Conservation (phyloP, 2,797 vertebrate genomes). For the Prunella strophiata region DNA sequence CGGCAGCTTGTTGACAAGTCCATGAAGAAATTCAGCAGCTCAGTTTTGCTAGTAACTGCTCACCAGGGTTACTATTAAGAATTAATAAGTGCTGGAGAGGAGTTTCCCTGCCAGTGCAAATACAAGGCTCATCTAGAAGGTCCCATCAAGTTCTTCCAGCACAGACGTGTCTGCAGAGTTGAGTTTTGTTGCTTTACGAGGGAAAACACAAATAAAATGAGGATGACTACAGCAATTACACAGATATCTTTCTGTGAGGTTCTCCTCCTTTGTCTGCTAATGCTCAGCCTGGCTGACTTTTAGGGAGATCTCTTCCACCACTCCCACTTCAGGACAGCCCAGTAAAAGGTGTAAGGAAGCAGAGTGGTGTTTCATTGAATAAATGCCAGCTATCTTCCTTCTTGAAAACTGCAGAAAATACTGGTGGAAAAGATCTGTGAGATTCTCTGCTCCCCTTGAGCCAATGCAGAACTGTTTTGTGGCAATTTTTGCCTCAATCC, state of each 20-base stretch:
- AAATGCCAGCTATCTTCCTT: background rate
- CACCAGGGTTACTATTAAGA: background rate
- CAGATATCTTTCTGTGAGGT: background rate
- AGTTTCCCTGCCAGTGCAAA: constrained; percentile 9
- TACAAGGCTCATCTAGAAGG: background rate
- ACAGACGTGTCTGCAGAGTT: background rate
- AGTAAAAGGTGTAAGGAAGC: background rate
- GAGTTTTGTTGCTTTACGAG: background rate
- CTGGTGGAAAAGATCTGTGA: background rate
- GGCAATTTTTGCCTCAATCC: background rate
- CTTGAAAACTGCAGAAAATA: background rate
- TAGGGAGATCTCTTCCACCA: background rate
- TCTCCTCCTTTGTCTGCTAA: background rate
- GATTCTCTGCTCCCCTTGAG: background rate
- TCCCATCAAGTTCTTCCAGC: background rate
- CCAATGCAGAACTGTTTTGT: background rate
- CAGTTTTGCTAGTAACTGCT: background rate
- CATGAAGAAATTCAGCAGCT: background rate
- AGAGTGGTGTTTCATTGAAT: background rate
- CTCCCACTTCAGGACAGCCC: background rate
- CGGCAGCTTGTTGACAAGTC: constrained; percentile 1
- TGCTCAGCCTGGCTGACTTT: background rate
- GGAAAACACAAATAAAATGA: background rate
- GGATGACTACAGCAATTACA: background rate
- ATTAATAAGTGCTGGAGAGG: background rate